Evolutionary conservation across 2,113 vertebrate species (phyloP), one percentile per base, ranked within the genome.

Genomic region (Cyanoliseus patagonus): DNA sequence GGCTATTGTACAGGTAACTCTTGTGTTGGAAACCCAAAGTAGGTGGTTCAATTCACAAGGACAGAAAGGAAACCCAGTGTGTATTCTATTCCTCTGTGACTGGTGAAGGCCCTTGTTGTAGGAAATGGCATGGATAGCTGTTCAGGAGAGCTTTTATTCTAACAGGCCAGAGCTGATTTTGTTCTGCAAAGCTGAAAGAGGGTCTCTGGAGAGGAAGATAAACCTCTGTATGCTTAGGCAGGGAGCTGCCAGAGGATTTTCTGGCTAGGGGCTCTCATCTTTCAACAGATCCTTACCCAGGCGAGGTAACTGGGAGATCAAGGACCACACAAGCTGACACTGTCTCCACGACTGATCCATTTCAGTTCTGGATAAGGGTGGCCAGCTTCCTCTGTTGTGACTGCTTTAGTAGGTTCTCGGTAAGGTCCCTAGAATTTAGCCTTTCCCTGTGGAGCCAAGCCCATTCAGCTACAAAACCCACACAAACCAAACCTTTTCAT

Each of bases 171-270:
- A 49, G 41, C 52, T 64, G 66, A 68, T 84, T 78, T 78, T 89
- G 47, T 47, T 85, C 87, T 86, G n/a, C 37, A 79, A 35, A 68
- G 64, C 82, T 94, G 79, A 85, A 90, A n/a, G 1, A 5, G 11
- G 25, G 68, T 61, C 67, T 92, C 70, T 75, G 90, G 68, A 80
- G 78, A 72, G 64, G 76, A 83, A 90, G 82, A 88, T 81, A 80
- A 96, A 87, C 37, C 41, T 53, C 63, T 42, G 3, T 53, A 7
- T 77, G 59, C 53, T 67, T 67, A 81, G 53, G 39, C 47, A 53
- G 33, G 35, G 64, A 94, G 79, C 55, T 88, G 88, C 70, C 91
- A 85, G 82, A 92, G 47, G 75, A 83, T 88, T 92, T 94, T 88
- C 88, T 94, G 93, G 61, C 85, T 81, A 28, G 47, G 39, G 42